Evolutionary conservation across 2,797 vertebrate genomes (phyloP).

Genomic region (Pterois miles): DNA sequence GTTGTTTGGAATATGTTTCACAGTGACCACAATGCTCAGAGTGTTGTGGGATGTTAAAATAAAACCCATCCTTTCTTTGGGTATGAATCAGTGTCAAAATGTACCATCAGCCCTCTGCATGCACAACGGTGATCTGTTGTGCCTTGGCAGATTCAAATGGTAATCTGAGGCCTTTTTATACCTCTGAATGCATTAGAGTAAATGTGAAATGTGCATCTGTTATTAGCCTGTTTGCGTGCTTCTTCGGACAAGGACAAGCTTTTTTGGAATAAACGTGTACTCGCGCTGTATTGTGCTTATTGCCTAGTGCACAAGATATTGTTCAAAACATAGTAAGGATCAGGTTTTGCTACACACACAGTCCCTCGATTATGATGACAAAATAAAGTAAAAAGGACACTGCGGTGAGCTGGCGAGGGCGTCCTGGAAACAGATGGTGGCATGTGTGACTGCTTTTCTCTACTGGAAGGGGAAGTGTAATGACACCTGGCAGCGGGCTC

Average conservation of each 20-base stretch:
- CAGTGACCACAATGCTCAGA: slow-evolving; percentile 69
- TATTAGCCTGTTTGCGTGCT: neutral
- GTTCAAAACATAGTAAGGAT: neutral
- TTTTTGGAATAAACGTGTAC: neutral
- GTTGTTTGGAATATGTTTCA: slow-evolving; percentile 75
- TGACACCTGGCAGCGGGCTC: slow-evolving; percentile 60
- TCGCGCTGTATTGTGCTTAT: neutral
- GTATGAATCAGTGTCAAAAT: slow-evolving; percentile 73
- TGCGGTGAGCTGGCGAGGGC: slow-evolving; percentile 21
- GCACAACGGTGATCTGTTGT: slow-evolving; percentile 62
- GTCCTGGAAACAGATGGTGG: slow-evolving; percentile 44
- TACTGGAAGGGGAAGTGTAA: slow-evolving; percentile 40
- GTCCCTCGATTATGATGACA: slow-evolving; percentile 29
- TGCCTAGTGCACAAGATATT: neutral
- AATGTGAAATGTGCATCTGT: slow-evolving; percentile 56
- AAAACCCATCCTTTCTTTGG: slow-evolving; percentile 65
- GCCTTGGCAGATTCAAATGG: slow-evolving; percentile 38
- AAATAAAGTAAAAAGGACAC: slow-evolving; percentile 36
- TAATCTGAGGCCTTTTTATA: slow-evolving; percentile 57
- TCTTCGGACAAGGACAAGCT: slow-evolving; percentile 18
- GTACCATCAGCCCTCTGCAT: slow-evolving; percentile 43
- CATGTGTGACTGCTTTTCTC: slow-evolving; percentile 44
- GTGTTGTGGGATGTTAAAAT: slow-evolving; percentile 75
- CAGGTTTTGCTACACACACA: neutral
- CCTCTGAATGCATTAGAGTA: slow-evolving; percentile 49